Evolutionary conservation across 2,797 vertebrate genomes (phyloP).

Genomic region (Fringilla coelebs): DNA sequence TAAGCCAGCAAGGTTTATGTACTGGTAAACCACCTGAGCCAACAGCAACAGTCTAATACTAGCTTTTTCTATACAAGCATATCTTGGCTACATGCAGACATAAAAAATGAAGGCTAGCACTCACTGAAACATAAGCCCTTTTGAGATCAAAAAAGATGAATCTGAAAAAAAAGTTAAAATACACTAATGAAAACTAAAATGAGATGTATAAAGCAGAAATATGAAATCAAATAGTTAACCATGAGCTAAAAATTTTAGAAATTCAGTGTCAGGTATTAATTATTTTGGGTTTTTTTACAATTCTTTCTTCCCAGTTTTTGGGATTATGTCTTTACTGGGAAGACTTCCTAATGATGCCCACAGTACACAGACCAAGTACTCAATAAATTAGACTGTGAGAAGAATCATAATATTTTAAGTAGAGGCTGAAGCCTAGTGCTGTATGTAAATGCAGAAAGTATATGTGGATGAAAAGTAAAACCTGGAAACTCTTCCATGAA

Average conservation of each 20-base stretch:
- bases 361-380: not conserved
- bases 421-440: not conserved
- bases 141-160: not conserved
- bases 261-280: not conserved
- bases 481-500: not conserved
- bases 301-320: not conserved
- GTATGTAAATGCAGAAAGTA: not conserved
- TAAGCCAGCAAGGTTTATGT: not conserved
- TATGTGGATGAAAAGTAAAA: not conserved
- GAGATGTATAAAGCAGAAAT: not conserved
- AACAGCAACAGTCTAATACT: not conserved
- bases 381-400: not conserved
- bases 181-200: not conserved
- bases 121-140: not conserved
- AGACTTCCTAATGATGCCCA: not conserved
- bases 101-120: not conserved
- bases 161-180: not conserved
- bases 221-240: not conserved
- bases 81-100: not conserved
- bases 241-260: not conserved
- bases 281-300: not conserved
- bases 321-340: not conserved
- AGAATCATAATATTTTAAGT: not conserved
- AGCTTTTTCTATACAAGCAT: not conserved
- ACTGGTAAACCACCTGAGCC: not conserved